These are phyloP conservation scores for Erpobdella octoculata DNA, from an alignment of 2,888 invertebrate genomes.

Conservation along the genomic window DNA sequence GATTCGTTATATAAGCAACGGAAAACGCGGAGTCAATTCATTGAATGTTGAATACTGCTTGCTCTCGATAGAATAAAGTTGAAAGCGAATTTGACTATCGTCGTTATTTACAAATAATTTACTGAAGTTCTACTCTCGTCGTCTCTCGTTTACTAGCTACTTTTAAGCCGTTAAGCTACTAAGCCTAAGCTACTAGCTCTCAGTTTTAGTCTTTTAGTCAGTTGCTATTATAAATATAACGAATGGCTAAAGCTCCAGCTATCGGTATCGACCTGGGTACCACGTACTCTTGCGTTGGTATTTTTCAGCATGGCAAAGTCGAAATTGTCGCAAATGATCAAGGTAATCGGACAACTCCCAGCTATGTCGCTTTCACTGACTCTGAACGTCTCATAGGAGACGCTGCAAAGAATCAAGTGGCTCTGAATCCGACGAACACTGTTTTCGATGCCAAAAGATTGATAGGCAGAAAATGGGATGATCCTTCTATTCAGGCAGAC, in stretches of 20 bases:
- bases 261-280: conserved; percentile 38
- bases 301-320: conserved; percentile 53
- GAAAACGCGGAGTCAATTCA: no score
- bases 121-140: no score
- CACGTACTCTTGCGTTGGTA: conserved; percentile 56
- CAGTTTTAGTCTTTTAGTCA: no score
- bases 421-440: conserved; percentile 70
- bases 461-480: conserved; percentile 73
- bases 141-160: no score
- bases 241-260: conserved; percentile 35
- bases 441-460: conserved; percentile 60
- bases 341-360: conserved; percentile 67
- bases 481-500: conserved; percentile 68
- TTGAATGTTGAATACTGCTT: no score
- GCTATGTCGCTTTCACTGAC: conserved; percentile 66
- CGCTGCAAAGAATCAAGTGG: conserved; percentile 56
- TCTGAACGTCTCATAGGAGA: conserved; percentile 49
- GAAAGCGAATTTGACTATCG: no score
- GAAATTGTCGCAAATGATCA: conserved; percentile 55
- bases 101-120: no score
- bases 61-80: no score
- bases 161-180: no score
- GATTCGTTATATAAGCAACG: no score
- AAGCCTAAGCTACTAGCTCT: no score
- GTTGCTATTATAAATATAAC: no score